Evolutionary conservation across 1,140 invertebrate genomes (phyloP), one percentile per base, ranked within the genome.

Genomic region (Trialeurodes vaporariorum): DNA sequence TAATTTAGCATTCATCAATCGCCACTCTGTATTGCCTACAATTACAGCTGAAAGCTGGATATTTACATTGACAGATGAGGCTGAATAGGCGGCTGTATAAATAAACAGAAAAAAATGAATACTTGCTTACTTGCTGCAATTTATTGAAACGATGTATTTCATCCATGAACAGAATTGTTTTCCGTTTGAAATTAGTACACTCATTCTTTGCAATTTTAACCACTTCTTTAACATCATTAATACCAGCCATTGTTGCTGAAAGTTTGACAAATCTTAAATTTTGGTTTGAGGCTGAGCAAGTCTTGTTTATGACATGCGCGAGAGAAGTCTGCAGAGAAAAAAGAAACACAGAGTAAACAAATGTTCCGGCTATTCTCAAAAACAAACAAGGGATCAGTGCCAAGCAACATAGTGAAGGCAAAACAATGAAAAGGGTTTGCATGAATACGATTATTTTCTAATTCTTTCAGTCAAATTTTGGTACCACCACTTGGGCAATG

Each of bases 101-200:
- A 22, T 25, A 1, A 17, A 2, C 21, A 26, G 2, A 24, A 1
- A 17, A 9, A 65, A 27, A 27, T 65, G 64, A 11, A 58, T 27
- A 65, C 12, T 9, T n/a, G 27, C 22, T 26, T 68, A 74, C 73
- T 79, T 88, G 87, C 72, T 91, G 90, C 63, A 84, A 76, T 79
- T 93, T 93, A 77, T 92, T 93, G 72, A 94, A 94, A 40, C 91
- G 83, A 76, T 93, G 92, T 73, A 94, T 91, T 79, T 94, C 91
- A 82, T 94, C 92, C 83, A 94, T 87, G 74, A 94, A 93, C 17
- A 94, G 77, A 63, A 93, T 81, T 49, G 90, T 93, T 72, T 83
- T 84, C 69, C 85, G 82, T 69, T 86, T 86, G 72, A 86, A 88
- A n/a, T 62, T 64, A 73, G 84, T 86, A 58, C 81, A 73, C 73